Evolutionary conservation across 2,797 vertebrate genomes (phyloP).

Genomic region (Pipistrellus pipistrellus): DNA sequence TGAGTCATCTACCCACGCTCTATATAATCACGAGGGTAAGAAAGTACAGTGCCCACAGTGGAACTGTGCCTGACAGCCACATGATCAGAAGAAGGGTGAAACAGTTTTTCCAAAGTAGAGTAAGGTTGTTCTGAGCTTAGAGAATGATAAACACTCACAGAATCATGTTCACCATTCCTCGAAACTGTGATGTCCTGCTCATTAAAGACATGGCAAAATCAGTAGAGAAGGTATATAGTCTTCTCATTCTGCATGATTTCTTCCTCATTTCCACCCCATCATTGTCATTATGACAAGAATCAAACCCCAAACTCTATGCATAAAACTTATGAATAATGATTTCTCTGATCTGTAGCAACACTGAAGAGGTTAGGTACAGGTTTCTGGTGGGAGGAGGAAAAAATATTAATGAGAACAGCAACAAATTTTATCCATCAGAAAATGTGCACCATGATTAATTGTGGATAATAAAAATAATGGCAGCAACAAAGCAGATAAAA

Average conservation of each 20-base stretch:
- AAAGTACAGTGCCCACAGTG: neutral
- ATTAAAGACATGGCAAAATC: neutral
- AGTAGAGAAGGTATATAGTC: neutral
- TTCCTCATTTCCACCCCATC: neutral
- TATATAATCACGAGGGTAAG: neutral
- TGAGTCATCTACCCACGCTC: neutral
- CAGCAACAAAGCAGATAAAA: conserved; percentile 42
- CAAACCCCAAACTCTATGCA: neutral
- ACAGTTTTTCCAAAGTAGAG: neutral
- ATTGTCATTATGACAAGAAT: neutral
- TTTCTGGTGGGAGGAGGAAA: neutral
- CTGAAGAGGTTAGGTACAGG: neutral
- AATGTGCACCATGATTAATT: neutral
- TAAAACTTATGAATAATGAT: neutral
- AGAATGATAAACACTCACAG: neutral
- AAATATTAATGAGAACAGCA: neutral
- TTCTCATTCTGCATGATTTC: neutral
- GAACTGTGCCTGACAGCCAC: neutral
- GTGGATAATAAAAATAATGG: neutral
- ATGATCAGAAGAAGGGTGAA: neutral
- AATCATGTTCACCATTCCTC: neutral
- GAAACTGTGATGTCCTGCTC: neutral
- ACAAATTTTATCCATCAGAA: neutral
- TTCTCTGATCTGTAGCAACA: neutral
- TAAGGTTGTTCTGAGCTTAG: neutral